Base-by-base conservation (phyloP, 2,113 vertebrate species). In the Chunga burmeisteri region DNA sequence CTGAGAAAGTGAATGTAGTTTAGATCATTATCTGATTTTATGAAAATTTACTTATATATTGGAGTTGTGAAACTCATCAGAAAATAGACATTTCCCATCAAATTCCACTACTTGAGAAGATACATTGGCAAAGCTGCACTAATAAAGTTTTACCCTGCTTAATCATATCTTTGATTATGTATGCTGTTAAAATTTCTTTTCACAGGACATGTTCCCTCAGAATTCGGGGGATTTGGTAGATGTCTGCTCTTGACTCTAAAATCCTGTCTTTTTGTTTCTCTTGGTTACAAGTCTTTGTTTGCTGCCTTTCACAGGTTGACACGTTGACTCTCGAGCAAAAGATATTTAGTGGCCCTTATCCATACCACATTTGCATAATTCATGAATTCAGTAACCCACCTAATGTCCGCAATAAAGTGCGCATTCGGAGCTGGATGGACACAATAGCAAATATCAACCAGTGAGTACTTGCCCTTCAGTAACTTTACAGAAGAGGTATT, bases 311-410 rank as follows among this genome's bases (percentile, higher is more conserved):
- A 30, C 88, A 99, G 99, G 99, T 99, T 79, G 99, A 99, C 95
- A 99, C 99, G 0, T 95, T 99, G 50, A 98, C 98, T 6, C 90
- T 99, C 89, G 99, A 99, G 96, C 99, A 98, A 50, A 99, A 99
- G 96, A 98, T 99, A 34, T 99, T 99, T 93, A 99, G 99, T 79
- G 99, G 99, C 4, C 99, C 99, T 6, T 99, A 99, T 85, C 99
- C 99, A 1, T 99, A 99, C 92, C 99, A 99, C 88, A 99, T 99
- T 30, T 99, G 99, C 56, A 98, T 99, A 27, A 99, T 99, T 91
- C 99, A 99, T 27, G 99, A 99, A 85, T 99, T 99, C 98, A 99
- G 99, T 96, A 99, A 99, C 84, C 99, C 99, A 11, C 99, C 99
- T 67, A 99, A 99, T 30, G 99, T 99, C n/a, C 98, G 99, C 79